A percentile compares a stretch with the other conserved stretches of the same genome.
Evolutionary conservation across 1,140 invertebrate species (phyloP).

Genomic region (Bemisia tabaci): DNA sequence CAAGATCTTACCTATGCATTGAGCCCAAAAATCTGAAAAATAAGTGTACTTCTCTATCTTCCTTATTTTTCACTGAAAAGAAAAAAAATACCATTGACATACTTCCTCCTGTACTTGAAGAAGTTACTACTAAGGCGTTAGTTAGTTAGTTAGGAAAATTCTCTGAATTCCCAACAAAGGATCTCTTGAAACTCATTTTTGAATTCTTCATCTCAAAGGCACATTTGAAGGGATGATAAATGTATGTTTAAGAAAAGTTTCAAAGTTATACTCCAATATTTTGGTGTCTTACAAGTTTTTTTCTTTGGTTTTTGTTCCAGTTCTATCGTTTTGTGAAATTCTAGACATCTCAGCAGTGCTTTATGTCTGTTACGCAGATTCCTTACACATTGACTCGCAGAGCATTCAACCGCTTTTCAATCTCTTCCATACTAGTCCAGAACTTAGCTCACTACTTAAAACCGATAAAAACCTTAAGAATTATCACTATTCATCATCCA

Average conservation of each 20-base stretch:
- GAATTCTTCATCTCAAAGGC: background rate
- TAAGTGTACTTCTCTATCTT: too few relatives aligned
- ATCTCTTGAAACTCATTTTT: background rate
- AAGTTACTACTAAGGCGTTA: too few relatives aligned
- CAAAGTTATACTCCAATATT: background rate
- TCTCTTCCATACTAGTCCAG: background rate
- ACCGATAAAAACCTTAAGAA: background rate
- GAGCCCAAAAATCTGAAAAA: too few relatives aligned
- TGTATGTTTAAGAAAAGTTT: too few relatives aligned
- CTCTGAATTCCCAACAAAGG: background rate
- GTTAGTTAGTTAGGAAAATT: background rate
- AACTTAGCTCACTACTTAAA: background rate
- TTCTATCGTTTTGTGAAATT: background rate
- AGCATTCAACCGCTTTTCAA: background rate
- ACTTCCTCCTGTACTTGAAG: too few relatives aligned
- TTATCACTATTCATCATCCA: background rate
- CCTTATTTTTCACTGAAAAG: too few relatives aligned
- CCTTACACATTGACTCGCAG: background rate
- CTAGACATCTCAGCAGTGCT: background rate
- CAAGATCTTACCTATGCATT: too few relatives aligned
- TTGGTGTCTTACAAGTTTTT: background rate
- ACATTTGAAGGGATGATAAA: too few relatives aligned
- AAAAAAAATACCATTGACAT: too few relatives aligned
- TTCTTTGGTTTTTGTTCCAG: background rate
- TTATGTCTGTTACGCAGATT: background rate